phyloP scores from a whole-genome alignment of 2,797 vertebrate genomes.

The Sebastes aleutianus region DNA sequence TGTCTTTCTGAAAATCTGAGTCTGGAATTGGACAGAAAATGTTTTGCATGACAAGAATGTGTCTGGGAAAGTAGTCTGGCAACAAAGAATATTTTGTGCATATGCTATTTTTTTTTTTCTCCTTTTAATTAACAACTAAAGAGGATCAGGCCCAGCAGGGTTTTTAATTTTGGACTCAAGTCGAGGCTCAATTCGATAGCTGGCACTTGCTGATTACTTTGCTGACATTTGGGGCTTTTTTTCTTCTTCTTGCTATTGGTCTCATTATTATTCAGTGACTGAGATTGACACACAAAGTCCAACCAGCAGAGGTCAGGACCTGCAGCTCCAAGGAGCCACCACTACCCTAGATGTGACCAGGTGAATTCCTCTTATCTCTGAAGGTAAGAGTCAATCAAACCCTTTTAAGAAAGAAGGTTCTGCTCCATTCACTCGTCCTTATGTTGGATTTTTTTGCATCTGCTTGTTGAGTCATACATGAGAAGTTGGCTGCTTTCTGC shows the following conservation, averaged over 20 bases:
- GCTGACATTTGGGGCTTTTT: not conserved
- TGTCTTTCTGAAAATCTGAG: not conserved
- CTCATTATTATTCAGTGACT: constrained; percentile 28
- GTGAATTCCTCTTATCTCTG: constrained; percentile 75
- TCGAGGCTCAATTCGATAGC: not conserved
- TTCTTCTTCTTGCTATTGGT: not conserved
- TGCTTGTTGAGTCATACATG: constrained; percentile 21
- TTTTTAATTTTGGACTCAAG: not conserved
- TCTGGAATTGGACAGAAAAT: constrained; percentile 33
- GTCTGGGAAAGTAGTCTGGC: constrained; percentile 38
- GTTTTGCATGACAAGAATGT: constrained; percentile 3
- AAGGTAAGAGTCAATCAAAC: constrained; percentile 67
- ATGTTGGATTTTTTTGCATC: not conserved
- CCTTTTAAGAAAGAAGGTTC: not conserved
- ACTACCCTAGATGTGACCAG: constrained; percentile 69
- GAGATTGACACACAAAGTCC: constrained; percentile 32
- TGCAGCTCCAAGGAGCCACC: constrained; percentile 51
- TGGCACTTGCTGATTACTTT: constrained; percentile 15
- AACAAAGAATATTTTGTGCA: constrained; percentile 4
- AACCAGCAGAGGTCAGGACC: constrained; percentile 59
- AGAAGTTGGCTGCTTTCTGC: not conserved
- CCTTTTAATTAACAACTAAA: not conserved
- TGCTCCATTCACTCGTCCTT: not conserved
- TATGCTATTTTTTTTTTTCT: not conserved
- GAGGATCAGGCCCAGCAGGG: constrained; percentile 10